Evolutionary conservation across 2,888 invertebrate genomes (phyloP), one percentile per base, ranked within the genome.

Genomic region (Drosophila paramelanica): DNA sequence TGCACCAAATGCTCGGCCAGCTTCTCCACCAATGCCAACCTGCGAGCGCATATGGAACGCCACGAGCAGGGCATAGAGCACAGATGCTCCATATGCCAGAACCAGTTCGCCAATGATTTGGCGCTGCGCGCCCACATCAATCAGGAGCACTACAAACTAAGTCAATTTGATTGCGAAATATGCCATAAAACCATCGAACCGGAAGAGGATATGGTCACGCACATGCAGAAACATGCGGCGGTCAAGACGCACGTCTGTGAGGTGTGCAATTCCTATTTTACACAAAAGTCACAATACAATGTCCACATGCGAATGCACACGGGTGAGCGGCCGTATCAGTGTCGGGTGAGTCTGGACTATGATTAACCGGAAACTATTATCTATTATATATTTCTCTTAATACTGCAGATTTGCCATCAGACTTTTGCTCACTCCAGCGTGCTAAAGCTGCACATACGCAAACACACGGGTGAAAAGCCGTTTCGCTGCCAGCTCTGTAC

Each of bases 381-480:
- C 7, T 41, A 14, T 20, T 51, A n/a, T 2, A 36, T 47, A 13
- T 7, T 8, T n/a, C 31, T 13, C 17, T 53, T 0, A 8, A 36
- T 36, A 5, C 36, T 70, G 13, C 53, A 91, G 92, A 90, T 92
- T 57, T 92, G 91, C 58, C 90, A 91, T 72, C 91, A 90, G 56
- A 89, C 89, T 1, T 97, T 97, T 90, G 95, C 96, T 0, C 97
- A 97, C 92, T 96, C 97, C 1, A 97, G 96, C 13, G 97, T 97
- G 0, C 93, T 97, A 6, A 96, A 96, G 93, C 93, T 97, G 53
- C 97, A 97, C 91, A 96, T 96, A 10, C 93, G 97, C 45, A 94
- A 96, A 13, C 97, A 97, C 89, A 97, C 97, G 0, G 97, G 97
- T 0, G 97, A 97, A 90, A 96, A 96, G 82, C 97, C 97, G 0